Evolutionary conservation across 2,113 vertebrate species (phyloP).

Genomic region (Ranitomeya variabilis): DNA sequence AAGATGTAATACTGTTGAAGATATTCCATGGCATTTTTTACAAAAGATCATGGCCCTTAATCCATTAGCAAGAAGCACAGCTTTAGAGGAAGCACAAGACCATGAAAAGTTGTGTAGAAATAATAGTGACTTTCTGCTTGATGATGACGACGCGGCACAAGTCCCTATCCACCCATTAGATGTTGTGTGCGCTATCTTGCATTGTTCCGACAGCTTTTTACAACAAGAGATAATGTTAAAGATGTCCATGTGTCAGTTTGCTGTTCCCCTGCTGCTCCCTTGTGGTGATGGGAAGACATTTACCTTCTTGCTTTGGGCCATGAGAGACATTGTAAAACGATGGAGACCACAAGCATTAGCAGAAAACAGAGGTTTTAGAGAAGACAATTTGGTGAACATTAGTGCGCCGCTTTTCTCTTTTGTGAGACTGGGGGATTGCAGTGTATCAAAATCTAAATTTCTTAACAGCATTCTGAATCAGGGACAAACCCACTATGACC

Average conservation of each 20-base stretch:
- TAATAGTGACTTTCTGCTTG: no score
- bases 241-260: conserved; percentile 77
- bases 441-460: conserved; percentile 76
- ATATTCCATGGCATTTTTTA: conserved; percentile 59
- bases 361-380: conserved; percentile 23
- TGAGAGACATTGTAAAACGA: conserved; percentile 66
- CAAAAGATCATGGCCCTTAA: conserved; percentile 65
- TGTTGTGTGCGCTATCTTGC: conserved; percentile 71
- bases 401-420: conserved; percentile 76
- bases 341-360: conserved; percentile 59
- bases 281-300: conserved; percentile 65
- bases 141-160: background rate
- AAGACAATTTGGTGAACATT: conserved; percentile 63
- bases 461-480: conserved; percentile 74
- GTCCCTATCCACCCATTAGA: conserved; percentile 73
- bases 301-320: conserved; percentile 71
- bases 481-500: conserved; percentile 63
- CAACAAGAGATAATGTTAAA: conserved; percentile 69
- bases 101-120: no score
- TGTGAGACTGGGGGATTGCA: conserved; percentile 72
- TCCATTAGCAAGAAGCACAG: conserved; percentile 62
- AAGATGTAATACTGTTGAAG: background rate
- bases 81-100: conserved; percentile 4
- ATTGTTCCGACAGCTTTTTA: conserved; percentile 74
- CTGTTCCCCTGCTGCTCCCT: conserved; percentile 78